phyloP scores from a whole-genome alignment of 1,140 invertebrate species.

The Trachymyrmex cornetzi region DNA sequence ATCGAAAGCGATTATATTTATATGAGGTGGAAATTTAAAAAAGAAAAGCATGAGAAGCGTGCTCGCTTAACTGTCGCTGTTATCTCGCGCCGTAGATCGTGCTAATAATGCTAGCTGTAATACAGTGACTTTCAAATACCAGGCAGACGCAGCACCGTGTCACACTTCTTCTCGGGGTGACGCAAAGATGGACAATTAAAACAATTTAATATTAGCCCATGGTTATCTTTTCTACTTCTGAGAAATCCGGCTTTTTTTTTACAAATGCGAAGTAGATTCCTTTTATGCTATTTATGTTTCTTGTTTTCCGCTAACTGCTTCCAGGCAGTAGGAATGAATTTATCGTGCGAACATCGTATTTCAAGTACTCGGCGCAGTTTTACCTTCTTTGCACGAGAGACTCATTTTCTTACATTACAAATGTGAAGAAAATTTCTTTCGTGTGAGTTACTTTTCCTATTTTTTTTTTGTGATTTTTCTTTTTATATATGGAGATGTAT shows the following conservation, averaged over 20 bases:
- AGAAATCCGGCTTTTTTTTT: not conserved
- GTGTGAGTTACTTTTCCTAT: constrained; percentile 43
- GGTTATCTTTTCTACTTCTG: not conserved
- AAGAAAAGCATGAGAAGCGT: constrained; percentile 60
- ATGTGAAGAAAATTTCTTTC: constrained; percentile 37
- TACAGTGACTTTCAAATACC: constrained; percentile 47
- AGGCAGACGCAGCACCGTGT: not conserved
- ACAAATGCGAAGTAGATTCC: not conserved
- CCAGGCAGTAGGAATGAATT: not conserved
- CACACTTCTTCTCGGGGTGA: constrained; percentile 32
- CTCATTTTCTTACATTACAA: constrained; percentile 42
- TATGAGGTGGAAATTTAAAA: constrained; percentile 45
- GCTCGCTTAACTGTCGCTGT: constrained; percentile 38
- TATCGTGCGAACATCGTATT: constrained; percentile 53
- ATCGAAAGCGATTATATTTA: constrained; percentile 58
- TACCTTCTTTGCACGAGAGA: constrained; percentile 21
- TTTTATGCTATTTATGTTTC: constrained; percentile 11
- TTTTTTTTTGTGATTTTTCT: constrained; percentile 36
- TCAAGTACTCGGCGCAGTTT: constrained; percentile 34
- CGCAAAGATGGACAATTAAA: constrained; percentile 29
- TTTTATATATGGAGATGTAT: constrained; percentile 18
- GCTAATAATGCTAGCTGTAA: constrained; percentile 18
- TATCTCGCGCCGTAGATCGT: constrained; percentile 37
- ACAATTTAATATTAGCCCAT: constrained; percentile 34
- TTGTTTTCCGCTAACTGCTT: constrained; percentile 39